Evolutionary conservation across 2,888 invertebrate genomes (phyloP).

Genomic region (Rhorus exstirpatorius): DNA sequence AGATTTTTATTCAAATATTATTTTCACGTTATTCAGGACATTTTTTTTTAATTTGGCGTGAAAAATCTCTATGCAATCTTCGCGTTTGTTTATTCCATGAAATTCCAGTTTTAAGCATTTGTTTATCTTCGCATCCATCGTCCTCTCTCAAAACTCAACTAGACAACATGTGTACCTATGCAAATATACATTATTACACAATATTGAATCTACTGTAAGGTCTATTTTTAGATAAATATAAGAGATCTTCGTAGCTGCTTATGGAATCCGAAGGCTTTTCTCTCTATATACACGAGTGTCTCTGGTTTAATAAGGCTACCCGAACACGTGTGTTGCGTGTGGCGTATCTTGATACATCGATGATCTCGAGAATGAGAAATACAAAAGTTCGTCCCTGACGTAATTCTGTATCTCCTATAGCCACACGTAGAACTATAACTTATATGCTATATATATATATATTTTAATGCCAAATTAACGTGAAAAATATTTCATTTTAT

Average conservation of each 20-base stretch:
- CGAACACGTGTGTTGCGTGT: conserved; percentile 22
- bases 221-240: conserved; percentile 69
- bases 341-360: conserved; percentile 43
- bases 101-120: no score
- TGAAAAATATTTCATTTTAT: no score
- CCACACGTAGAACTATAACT: no score
- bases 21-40: no score
- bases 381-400: conserved; percentile 55
- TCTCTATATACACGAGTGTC: not conserved
- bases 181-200: conserved; percentile 27
- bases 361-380: conserved; percentile 50
- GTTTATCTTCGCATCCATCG: no score
- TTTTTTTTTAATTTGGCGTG: no score
- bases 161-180: not conserved
- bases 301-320: conserved; percentile 18
- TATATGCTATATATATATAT: no score
- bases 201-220: conserved; percentile 46
- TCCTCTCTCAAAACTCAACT: conserved; percentile 1
- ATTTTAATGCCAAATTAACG: no score
- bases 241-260: conserved; percentile 65
- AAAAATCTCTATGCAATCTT: no score
- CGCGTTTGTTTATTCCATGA: no score
- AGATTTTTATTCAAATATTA: no score
- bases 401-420: conserved; percentile 49
- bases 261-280: conserved; percentile 68